Conservation (phyloP, 2,888 invertebrate genomes). For the Pelosia muscerda region DNA sequence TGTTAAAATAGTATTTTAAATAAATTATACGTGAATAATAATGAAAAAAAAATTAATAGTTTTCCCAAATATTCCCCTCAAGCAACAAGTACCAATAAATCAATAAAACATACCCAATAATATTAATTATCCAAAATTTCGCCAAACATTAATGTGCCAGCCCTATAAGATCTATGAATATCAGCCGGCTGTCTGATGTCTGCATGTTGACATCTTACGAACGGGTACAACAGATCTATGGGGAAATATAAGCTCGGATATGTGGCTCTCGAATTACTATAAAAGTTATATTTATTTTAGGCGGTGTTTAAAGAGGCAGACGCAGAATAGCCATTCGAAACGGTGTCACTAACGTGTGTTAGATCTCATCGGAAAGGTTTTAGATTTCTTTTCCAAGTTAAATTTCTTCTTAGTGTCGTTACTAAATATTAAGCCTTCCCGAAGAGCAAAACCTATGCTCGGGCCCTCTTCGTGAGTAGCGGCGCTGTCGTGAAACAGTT, state of each 20-base stretch:
- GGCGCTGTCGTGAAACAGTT: too few relatives aligned
- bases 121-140: too few relatives aligned
- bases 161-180: conserved; percentile 59
- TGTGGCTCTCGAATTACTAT: conserved; percentile 9
- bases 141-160: conserved; percentile 25
- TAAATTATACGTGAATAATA: too few relatives aligned
- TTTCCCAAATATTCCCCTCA: too few relatives aligned
- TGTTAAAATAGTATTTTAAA: too few relatives aligned
- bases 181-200: conserved; percentile 56
- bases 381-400: conserved; percentile 18
- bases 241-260: conserved; percentile 43
- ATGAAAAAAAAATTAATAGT: too few relatives aligned
- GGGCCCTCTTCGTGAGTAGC: too few relatives aligned
- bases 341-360: neutral
- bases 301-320: conserved; percentile 2
- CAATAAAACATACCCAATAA: neutral
- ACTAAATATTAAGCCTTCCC: too few relatives aligned
- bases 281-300: conserved; percentile 20
- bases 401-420: too few relatives aligned
- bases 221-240: conserved; percentile 45
- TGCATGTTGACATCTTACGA: conserved; percentile 53
- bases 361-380: neutral
- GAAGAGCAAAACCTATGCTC: too few relatives aligned
- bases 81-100: too few relatives aligned
- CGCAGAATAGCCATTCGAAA: neutral